phyloP scores from a whole-genome alignment of 2,797 vertebrate genomes.

The Apodemus agrarius region DNA sequence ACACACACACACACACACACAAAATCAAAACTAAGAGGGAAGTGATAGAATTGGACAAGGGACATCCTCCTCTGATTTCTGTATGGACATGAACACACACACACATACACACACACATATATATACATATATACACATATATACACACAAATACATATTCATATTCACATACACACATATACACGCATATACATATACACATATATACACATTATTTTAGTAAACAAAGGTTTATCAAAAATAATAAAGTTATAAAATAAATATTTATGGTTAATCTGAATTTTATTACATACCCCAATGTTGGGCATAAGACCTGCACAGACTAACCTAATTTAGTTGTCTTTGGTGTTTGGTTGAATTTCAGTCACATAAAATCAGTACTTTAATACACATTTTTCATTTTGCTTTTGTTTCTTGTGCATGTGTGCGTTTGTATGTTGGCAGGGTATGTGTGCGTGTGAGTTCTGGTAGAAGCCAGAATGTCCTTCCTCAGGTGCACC shows the following conservation, averaged over 20 bases:
- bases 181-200: too few relatives aligned
- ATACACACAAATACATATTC: too few relatives aligned
- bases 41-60: too few relatives aligned
- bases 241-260: neutral
- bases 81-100: too few relatives aligned
- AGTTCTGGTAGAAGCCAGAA: neutral
- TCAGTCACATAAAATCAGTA: neutral
- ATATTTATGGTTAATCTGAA: neutral
- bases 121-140: too few relatives aligned
- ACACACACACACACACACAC: too few relatives aligned
- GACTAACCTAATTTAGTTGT: neutral
- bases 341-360: constrained; percentile 9
- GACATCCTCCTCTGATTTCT: too few relatives aligned
- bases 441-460: too few relatives aligned
- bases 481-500: neutral
- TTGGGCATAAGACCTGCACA: neutral
- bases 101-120: too few relatives aligned
- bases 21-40: too few relatives aligned
- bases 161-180: too few relatives aligned
- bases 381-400: neutral
- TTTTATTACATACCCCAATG: neutral
- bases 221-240: neutral
- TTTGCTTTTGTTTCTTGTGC: neutral
- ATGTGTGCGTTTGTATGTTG: neutral
- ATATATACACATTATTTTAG: too few relatives aligned